A percentile compares a stretch with the other conserved stretches of the same genome.
phyloP scores from a whole-genome alignment of 1,140 invertebrate species.

The Venustaconcha ellipsiformis region DNA sequence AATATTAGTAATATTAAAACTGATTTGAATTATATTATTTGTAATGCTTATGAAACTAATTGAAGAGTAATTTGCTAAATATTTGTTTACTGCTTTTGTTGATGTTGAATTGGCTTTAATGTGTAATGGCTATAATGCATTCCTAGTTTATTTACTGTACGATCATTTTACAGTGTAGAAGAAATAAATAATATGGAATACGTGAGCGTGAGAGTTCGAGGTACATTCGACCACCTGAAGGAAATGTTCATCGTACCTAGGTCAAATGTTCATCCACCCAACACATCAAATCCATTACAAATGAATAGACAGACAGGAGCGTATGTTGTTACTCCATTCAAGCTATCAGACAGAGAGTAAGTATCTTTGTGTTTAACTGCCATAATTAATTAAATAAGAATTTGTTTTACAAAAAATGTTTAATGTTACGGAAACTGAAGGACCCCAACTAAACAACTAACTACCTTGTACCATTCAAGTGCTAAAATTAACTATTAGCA shows the following conservation, averaged over 20 bases:
- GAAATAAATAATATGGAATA: slow-evolving; percentile 77
- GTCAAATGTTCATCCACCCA: slow-evolving; percentile 63
- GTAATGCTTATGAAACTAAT: neutral
- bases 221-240: slow-evolving; percentile 71
- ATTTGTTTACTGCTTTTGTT: neutral
- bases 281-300: slow-evolving; percentile 9
- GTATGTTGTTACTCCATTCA: slow-evolving; percentile 69
- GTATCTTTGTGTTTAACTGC: neutral
- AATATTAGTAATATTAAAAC: neutral
- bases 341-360: slow-evolving; percentile 56
- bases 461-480: no score
- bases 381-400: no score
- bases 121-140: neutral
- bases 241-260: slow-evolving; percentile 88
- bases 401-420: no score
- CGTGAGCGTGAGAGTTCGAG: slow-evolving; percentile 79
- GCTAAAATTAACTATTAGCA: no score
- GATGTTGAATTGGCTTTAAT: neutral
- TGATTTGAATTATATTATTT: neutral
- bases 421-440: no score
- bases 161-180: slow-evolving; percentile 70
- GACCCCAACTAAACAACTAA: no score
- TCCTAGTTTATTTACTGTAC: neutral
- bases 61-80: neutral
- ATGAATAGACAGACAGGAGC: slow-evolving; percentile 33